These are phyloP conservation scores for Oxycera nigricornis DNA, from an alignment of 2,888 invertebrate species.

Conservation along the genomic window DNA sequence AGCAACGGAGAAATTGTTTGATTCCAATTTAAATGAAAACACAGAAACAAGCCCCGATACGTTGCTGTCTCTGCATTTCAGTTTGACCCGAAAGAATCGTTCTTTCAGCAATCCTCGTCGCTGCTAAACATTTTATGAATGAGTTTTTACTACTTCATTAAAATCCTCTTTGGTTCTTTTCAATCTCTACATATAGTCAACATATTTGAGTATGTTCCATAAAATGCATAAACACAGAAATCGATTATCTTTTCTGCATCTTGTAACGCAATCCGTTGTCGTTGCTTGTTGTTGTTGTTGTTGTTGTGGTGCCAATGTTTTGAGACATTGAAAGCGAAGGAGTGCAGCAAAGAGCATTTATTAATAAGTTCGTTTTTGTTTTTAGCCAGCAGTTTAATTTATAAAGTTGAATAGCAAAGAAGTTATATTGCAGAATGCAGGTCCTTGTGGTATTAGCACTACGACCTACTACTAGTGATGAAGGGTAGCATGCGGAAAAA, in stretches of 20 bases:
- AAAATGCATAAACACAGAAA: constrained; percentile 52
- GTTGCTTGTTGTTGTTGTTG: not conserved
- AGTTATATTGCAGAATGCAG: not conserved
- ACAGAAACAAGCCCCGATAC: not conserved
- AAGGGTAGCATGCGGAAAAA: not conserved
- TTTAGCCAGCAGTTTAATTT: constrained; percentile 9
- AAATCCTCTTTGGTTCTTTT: constrained; percentile 45
- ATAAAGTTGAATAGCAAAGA: constrained; percentile 14
- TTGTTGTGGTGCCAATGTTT: not conserved
- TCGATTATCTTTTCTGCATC: constrained; percentile 58
- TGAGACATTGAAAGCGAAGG: not conserved
- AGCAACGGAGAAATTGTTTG: too few relatives aligned
- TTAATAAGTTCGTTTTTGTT: constrained; percentile 21
- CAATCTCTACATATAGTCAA: not conserved
- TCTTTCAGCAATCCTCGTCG: not conserved
- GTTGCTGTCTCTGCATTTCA: not conserved
- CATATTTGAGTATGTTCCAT: not conserved
- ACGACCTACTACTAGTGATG: too few relatives aligned
- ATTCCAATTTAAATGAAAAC: not conserved
- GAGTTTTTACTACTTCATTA: constrained; percentile 63
- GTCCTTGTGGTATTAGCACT: not conserved
- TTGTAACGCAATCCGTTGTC: not conserved
- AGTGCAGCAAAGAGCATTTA: constrained; percentile 4
- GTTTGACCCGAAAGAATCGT: constrained; percentile 14
- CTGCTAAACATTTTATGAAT: constrained; percentile 57